Evolutionary conservation across 2,797 vertebrate species (phyloP), one percentile per base, ranked within the genome.

Genomic region (Hydrolagus colliei): DNA sequence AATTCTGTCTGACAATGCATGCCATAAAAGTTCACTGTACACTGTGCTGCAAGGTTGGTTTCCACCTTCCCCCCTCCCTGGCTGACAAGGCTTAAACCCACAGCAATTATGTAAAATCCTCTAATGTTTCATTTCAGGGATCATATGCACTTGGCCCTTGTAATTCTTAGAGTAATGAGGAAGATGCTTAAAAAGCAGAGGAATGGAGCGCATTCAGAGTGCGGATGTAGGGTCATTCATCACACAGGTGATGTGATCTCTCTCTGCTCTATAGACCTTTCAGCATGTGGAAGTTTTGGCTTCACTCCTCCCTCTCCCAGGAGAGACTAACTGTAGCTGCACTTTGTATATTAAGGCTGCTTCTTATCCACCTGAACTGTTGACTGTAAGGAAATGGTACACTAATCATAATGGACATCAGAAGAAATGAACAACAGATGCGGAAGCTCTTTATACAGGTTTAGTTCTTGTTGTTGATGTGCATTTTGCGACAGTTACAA

Each of bases 211-310:
- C 88, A 85, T 88, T 86, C 87, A 88, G 89, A 86, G 86, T 88
- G 76, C 86, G 78, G 88, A 88, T 85, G 72, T 52, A 75, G 87
- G 89, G 63, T 86, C 87, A 88, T 90, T 91, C 88, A 89, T 91
- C 89, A 91, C 77, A 85, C 86, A 86, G 86, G 86, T 86, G 89
- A 94, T 92, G 88, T 78, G 94, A 95, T 94, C 93, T 92, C 41
- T 86, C 90, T 90, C 89, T 88, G 88, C 90, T 94, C 95, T 94
- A 93, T 94, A 88, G 89, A 91, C 88, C 91, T 96, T 97, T 96
- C 95, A 96, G 90, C 92, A 78, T 89, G 67, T 91, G 87, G 88
- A 93, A 93, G 92, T 91, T 89, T 90, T 93, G 92, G 94, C 93
- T 91, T 89, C 91, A 90, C 90, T 93, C 92, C 91, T 93, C 92